These are phyloP conservation scores for Lutjanus argentimaculatus DNA, from an alignment of 2,797 vertebrate genomes.

Conservation along the genomic window DNA sequence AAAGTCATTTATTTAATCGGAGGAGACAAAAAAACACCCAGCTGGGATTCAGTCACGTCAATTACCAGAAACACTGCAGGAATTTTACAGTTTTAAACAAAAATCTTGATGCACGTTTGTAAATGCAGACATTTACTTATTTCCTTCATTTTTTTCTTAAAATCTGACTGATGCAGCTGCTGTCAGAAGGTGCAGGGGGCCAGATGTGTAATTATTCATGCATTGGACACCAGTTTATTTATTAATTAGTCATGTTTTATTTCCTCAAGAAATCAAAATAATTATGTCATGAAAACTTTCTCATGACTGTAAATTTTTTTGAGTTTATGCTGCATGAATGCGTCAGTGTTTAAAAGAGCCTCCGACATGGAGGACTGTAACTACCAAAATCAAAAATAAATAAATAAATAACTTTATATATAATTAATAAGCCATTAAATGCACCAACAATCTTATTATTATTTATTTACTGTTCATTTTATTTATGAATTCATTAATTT, in stretches of 20 bases:
- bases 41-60: slow-evolving; percentile 1
- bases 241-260: background rate
- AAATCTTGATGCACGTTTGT: background rate
- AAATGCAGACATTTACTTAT: background rate
- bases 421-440: too few relatives aligned
- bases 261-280: background rate
- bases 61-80: background rate
- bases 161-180: background rate
- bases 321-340: background rate
- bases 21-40: background rate
- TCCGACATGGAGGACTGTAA: too few relatives aligned
- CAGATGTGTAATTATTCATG: background rate
- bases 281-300: background rate
- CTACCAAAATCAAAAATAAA: too few relatives aligned
- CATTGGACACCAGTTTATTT: background rate
- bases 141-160: background rate
- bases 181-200: background rate
- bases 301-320: background rate
- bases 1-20: background rate
- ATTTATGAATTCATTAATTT: too few relatives aligned
- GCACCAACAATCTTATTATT: too few relatives aligned
- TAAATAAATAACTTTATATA: too few relatives aligned
- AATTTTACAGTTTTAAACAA: background rate
- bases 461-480: too few relatives aligned
- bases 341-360: too few relatives aligned